Conservation (phyloP, 2,113 vertebrate species). For the Tragulus kanchil region DNA sequence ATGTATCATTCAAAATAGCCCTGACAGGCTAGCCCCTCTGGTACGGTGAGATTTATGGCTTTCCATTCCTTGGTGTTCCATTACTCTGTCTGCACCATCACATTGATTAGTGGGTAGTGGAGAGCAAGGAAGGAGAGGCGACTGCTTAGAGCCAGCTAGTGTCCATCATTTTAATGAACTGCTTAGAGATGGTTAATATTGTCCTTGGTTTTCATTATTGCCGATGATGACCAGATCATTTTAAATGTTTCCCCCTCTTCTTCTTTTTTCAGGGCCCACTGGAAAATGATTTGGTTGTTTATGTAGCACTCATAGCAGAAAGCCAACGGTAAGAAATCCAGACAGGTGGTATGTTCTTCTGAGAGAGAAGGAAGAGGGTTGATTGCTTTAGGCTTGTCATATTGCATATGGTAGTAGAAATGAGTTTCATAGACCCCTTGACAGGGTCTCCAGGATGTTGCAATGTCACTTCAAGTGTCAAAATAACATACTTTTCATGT, state of each 20-base stretch:
- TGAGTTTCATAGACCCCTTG: background rate
- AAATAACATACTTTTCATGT: background rate
- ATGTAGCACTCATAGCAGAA: slow-evolving; percentile 96
- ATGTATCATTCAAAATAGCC: slow-evolving; percentile 65
- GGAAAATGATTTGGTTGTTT: slow-evolving; percentile 96
- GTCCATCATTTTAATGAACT: slow-evolving; percentile 64
- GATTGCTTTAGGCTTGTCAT: background rate
- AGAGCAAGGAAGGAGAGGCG: slow-evolving; percentile 26
- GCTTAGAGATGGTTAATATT: slow-evolving; percentile 59
- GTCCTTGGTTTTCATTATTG: slow-evolving; percentile 35
- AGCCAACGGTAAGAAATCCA: slow-evolving; percentile 94
- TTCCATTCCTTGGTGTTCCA: slow-evolving; percentile 59
- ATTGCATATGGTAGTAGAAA: background rate
- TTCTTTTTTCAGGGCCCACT: slow-evolving; percentile 94
- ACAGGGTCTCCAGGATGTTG: background rate
- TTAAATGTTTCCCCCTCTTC: slow-evolving; percentile 25
- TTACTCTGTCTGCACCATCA: slow-evolving; percentile 61
- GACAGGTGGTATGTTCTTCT: background rate
- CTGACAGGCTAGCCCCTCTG: slow-evolving; percentile 56
- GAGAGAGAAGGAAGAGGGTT: background rate
- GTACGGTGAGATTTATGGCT: slow-evolving; percentile 64
- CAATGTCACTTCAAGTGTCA: slow-evolving; percentile 2
- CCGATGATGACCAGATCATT: background rate
- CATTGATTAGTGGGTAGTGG: slow-evolving; percentile 73
- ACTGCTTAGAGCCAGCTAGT: background rate